Evolutionary conservation across 2,113 vertebrate species (phyloP).

Genomic region (Enhydra lutris): DNA sequence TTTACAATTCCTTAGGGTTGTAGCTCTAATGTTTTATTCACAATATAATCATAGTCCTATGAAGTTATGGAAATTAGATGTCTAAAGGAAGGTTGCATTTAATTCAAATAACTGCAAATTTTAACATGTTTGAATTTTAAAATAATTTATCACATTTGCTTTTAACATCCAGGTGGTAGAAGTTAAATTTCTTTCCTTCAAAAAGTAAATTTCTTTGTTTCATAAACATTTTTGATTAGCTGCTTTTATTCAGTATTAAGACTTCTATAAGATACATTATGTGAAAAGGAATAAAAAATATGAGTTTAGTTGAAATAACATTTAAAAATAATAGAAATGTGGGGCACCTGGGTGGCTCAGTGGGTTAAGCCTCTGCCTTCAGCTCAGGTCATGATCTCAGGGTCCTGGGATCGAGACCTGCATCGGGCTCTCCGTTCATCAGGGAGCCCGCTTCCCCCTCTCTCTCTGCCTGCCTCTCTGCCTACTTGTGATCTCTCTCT

Average conservation of each 20-base stretch:
- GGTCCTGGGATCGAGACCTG: too few species aligned
- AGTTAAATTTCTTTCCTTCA: conserved; percentile 36
- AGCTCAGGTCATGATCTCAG: too few species aligned
- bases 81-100: background rate
- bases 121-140: background rate
- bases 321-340: background rate
- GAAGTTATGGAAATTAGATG: background rate
- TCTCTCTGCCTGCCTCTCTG: too few species aligned
- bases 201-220: background rate
- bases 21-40: background rate
- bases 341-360: too few species aligned
- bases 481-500: too few species aligned
- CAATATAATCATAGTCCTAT: background rate
- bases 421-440: too few species aligned
- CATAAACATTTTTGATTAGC: conserved; percentile 14
- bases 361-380: too few species aligned
- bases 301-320: background rate
- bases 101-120: background rate
- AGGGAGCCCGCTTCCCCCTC: too few species aligned
- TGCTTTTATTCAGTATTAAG: background rate
- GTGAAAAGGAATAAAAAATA: background rate
- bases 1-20: background rate
- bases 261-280: background rate
- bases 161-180: background rate
- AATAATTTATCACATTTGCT: background rate